These are phyloP conservation scores for Mustela erminea DNA, from an alignment of 2,797 vertebrate genomes.

Conservation along the genomic window DNA sequence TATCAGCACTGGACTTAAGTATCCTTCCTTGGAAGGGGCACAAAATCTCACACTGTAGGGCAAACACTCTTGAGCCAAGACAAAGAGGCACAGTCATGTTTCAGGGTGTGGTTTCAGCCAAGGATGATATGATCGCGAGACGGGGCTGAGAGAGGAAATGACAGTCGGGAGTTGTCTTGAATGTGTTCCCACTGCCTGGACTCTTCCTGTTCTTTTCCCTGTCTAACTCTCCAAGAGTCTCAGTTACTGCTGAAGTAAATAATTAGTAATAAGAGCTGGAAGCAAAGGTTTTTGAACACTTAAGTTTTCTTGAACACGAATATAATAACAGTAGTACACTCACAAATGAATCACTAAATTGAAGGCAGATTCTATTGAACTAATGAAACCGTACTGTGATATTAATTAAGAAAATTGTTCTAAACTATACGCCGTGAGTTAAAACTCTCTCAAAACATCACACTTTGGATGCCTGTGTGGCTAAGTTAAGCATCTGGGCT, in stretches of 20 bases:
- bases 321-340: conserved; percentile 17
- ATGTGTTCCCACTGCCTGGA: background rate
- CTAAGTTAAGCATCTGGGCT: background rate
- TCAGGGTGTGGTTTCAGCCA: conserved; percentile 68
- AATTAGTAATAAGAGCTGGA: conserved; percentile 52
- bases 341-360: conserved; percentile 29
- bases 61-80: conserved; percentile 24
- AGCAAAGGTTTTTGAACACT: conserved; percentile 35
- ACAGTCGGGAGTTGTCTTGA: conserved; percentile 3
- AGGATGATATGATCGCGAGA: conserved; percentile 61
- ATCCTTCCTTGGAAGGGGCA: conserved; percentile 63
- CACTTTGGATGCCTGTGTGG: background rate
- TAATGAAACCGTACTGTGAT: background rate
- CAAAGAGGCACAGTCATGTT: conserved; percentile 66
- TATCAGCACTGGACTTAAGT: conserved; percentile 66
- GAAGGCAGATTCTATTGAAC: background rate
- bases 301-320: background rate
- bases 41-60: conserved; percentile 38
- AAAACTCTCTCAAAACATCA: conserved; percentile 4
- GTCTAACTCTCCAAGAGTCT: background rate
- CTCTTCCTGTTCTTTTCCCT: conserved; percentile 16
- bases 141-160: conserved; percentile 26
- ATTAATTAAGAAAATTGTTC: conserved; percentile 13
- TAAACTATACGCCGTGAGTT: conserved; percentile 8
- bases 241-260: conserved; percentile 31